A percentile compares a stretch with the other conserved stretches of the same genome.
Conservation (phyloP, 92 coral and sea anemone genomes). For the Umimayanthus chanpuru region DNA sequence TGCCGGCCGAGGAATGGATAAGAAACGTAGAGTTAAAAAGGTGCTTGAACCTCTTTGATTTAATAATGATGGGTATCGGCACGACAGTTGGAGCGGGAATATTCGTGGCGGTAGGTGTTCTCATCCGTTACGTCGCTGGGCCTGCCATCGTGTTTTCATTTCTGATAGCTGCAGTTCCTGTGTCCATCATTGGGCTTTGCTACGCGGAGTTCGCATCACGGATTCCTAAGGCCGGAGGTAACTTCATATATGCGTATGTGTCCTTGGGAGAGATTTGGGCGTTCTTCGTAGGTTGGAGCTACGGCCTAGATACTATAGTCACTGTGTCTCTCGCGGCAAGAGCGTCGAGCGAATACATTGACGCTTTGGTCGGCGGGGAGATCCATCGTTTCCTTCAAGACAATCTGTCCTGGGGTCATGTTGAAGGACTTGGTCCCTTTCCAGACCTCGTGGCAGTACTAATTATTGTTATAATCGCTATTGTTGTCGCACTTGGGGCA, state of each 20-base stretch:
- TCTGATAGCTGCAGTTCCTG: constrained; percentile 72
- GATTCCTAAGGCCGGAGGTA: constrained; percentile 76
- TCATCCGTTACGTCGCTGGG: constrained; percentile 67
- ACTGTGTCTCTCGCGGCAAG: constrained; percentile 69
- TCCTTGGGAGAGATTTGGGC: constrained; percentile 84
- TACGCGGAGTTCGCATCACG: constrained; percentile 84
- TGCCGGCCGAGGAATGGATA: not conserved
- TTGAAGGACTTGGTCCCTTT: constrained; percentile 42
- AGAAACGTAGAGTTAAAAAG: constrained; percentile 28
- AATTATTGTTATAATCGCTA: constrained; percentile 52
- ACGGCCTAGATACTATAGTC: constrained; percentile 66
- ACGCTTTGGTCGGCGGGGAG: constrained; percentile 57
- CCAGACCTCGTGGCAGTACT: constrained; percentile 73
- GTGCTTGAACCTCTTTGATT: constrained; percentile 74
- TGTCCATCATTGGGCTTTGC: constrained; percentile 68
- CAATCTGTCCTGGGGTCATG: constrained; percentile 51
- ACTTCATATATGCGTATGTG: constrained; percentile 76
- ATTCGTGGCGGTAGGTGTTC: constrained; percentile 74
- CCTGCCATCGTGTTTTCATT: constrained; percentile 83
- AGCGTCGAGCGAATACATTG: constrained; percentile 70
- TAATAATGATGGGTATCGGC: constrained; percentile 78
- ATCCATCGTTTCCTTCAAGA: constrained; percentile 46
- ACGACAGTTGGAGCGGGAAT: constrained; percentile 74
- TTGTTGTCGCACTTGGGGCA: constrained; percentile 68
- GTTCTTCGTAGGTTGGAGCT: constrained; percentile 76